phyloP scores from a whole-genome alignment of 1,140 invertebrate genomes.

The Drosophila lacteicornis region DNA sequence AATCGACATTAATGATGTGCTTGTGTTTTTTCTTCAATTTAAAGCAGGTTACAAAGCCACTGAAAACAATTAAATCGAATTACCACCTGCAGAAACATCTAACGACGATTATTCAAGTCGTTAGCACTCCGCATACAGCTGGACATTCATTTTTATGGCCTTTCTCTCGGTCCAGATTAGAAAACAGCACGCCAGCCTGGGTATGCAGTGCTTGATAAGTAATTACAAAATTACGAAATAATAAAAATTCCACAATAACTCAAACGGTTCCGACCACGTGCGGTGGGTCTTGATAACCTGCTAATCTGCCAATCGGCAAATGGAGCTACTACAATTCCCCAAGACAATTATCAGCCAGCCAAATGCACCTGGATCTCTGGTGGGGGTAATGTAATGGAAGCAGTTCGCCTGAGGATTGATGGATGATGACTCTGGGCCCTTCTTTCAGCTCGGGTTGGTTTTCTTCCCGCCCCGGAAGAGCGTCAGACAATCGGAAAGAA shows the following conservation, averaged over 20 bases:
- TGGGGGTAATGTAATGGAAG: conserved; percentile 10
- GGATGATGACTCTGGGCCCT: conserved; percentile 50
- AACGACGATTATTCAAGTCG: conserved; percentile 17
- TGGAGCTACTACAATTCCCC: conserved; percentile 62
- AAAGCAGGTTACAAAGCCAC: conserved; percentile 27
- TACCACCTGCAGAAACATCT: conserved; percentile 55
- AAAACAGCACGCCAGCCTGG: conserved; percentile 24
- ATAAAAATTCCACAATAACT: conserved; percentile 54
- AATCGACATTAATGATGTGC: not conserved
- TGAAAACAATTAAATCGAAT: conserved; percentile 58
- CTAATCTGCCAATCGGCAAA: conserved; percentile 63
- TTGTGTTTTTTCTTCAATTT: conserved; percentile 1
- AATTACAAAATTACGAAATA: conserved; percentile 66
- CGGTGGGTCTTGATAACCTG: conserved; percentile 40
- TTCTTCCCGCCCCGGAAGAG: conserved; percentile 45
- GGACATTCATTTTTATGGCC: conserved; percentile 48
- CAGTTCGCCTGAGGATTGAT: conserved; percentile 52
- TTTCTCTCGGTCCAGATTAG: conserved; percentile 49
- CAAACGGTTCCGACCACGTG: conserved; percentile 51
- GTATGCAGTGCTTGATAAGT: conserved; percentile 45
- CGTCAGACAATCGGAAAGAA: conserved; percentile 40
- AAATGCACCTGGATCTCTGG: conserved; percentile 55
- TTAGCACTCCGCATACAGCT: conserved; percentile 42
- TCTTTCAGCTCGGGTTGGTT: conserved; percentile 8
- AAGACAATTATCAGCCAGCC: conserved; percentile 55